Percentiles rank a stretch among this genome's conserved stretches.
Conservation (phyloP, 2,113 vertebrate species). For the Pedetes capensis region DNA sequence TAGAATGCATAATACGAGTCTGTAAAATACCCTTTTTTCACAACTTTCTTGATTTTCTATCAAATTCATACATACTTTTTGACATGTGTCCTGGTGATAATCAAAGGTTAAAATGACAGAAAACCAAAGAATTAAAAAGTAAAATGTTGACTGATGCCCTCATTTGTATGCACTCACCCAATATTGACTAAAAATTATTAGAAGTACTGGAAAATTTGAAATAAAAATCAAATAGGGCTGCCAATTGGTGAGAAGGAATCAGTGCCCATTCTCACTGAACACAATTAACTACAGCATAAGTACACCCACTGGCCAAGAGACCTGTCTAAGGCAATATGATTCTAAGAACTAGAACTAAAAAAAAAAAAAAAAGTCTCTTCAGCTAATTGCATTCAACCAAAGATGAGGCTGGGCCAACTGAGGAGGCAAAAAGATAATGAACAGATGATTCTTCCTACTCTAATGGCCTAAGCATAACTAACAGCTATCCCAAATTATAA, state of each 20-base stretch:
- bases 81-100: no score
- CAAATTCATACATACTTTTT: no score
- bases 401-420: background rate
- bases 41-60: no score
- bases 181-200: background rate
- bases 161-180: background rate
- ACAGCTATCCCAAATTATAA: background rate
- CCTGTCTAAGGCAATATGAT: background rate
- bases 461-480: slow-evolving; percentile 15
- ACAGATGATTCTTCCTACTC: background rate
- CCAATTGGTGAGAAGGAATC: background rate
- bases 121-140: slow-evolving; percentile 33
- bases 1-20: no score
- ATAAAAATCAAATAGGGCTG: slow-evolving; percentile 44
- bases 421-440: background rate
- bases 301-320: background rate
- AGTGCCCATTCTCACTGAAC: background rate
- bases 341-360: background rate
- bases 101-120: slow-evolving; percentile 46
- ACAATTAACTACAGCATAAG: slow-evolving; percentile 5
- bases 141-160: background rate
- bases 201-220: background rate
- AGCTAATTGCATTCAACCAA: background rate
- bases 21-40: no score
- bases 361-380: background rate